These are phyloP conservation scores for Lochmaea capreae DNA, from an alignment of 2,888 invertebrate species.

Conservation along the genomic window DNA sequence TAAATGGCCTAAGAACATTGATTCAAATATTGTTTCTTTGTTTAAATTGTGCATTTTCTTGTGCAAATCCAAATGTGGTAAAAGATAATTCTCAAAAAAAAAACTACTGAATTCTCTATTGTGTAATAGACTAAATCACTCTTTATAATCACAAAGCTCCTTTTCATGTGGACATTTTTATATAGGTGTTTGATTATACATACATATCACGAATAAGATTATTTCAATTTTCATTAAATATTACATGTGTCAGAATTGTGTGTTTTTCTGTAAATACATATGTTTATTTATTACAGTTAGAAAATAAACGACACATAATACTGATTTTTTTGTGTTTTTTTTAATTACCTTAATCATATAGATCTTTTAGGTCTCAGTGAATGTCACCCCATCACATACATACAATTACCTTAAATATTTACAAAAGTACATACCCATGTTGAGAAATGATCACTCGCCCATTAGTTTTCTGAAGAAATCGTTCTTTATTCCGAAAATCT, in stretches of 20 bases:
- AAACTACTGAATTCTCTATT: conserved; percentile 33
- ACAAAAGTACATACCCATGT: too few species aligned
- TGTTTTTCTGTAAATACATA: conserved; percentile 58
- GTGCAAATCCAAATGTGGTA: conserved; percentile 8
- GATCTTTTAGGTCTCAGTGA: too few species aligned
- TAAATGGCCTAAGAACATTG: background rate
- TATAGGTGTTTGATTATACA: conserved; percentile 61
- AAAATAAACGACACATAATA: conserved; percentile 55
- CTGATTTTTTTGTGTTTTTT: conserved; percentile 27
- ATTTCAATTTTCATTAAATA: conserved; percentile 55
- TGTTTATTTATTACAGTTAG: conserved; percentile 59
- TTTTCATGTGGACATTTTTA: conserved; percentile 61
- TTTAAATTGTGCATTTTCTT: background rate
- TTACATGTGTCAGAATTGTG: conserved; percentile 56
- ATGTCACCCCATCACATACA: too few species aligned
- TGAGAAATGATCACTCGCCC: too few species aligned
- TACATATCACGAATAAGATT: conserved; percentile 62
- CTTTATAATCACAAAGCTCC: conserved; percentile 50
- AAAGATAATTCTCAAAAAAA: background rate
- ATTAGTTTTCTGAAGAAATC: too few species aligned
- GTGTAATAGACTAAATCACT: conserved; percentile 49
- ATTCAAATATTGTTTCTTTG: background rate
- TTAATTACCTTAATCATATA: conserved; percentile 8
- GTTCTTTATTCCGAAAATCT: too few species aligned
- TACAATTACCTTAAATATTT: too few species aligned